phyloP scores from a whole-genome alignment of 2,888 invertebrate species.

The Diplolepis rosae region DNA sequence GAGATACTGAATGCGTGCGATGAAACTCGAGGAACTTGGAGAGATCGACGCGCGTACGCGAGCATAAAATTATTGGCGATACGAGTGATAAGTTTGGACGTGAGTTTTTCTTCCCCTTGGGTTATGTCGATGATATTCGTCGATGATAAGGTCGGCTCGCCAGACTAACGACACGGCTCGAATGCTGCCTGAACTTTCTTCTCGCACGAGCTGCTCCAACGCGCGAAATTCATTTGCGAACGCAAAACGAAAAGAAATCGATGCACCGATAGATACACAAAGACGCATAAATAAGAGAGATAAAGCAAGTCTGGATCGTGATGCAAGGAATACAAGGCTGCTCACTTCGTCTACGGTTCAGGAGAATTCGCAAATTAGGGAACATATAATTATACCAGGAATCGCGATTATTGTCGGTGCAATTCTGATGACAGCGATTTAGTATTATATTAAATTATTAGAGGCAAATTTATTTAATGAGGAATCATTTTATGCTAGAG shows the following conservation, averaged over 20 bases:
- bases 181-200: conserved; percentile 29
- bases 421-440: not conserved
- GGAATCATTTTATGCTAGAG: too few species aligned
- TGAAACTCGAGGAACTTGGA: not conserved
- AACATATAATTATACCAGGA: conserved; percentile 27
- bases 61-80: conserved; percentile 28
- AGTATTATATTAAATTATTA: too few species aligned
- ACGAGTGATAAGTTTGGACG: conserved; percentile 3
- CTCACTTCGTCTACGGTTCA: conserved; percentile 29
- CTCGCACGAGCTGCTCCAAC: conserved; percentile 24
- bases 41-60: conserved; percentile 18
- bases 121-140: conserved; percentile 30
- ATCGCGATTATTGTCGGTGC: not conserved
- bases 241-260: conserved; percentile 29
- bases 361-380: conserved; percentile 28
- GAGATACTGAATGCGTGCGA: conserved; percentile 12
- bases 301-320: conserved; percentile 29
- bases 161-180: conserved; percentile 17
- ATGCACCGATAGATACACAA: conserved; percentile 31
- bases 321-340: conserved; percentile 26
- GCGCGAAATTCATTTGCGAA: conserved; percentile 30
- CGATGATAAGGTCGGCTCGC: conserved; percentile 24
- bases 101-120: conserved; percentile 5
- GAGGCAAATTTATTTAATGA: too few species aligned
- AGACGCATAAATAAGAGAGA: conserved; percentile 31